Conservation (phyloP, 1,140 invertebrate species). For the Musca domestica region DNA sequence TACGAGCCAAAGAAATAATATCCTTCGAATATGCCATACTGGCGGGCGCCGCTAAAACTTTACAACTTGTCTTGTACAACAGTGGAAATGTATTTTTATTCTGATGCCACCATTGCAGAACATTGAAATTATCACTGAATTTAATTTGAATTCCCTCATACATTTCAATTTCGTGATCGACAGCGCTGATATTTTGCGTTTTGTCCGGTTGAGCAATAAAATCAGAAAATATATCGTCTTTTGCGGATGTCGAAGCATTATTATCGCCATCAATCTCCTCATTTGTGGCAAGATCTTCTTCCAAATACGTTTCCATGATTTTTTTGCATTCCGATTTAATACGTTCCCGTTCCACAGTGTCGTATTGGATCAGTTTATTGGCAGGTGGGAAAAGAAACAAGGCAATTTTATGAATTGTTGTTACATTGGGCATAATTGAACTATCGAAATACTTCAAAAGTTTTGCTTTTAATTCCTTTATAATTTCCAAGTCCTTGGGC, state of each 20-base stretch:
- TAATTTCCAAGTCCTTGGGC: background rate
- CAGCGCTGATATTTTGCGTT: background rate
- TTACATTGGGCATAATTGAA: background rate
- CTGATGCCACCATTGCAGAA: slow-evolving; percentile 21
- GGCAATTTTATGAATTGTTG: slow-evolving; percentile 3
- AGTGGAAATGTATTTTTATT: slow-evolving; percentile 9
- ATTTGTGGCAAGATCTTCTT: background rate
- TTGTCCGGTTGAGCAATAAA: background rate
- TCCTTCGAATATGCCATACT: background rate
- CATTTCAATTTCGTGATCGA: background rate
- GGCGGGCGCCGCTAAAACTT: slow-evolving; percentile 9
- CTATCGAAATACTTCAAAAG: background rate
- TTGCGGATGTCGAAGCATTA: too few species aligned
- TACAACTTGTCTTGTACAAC: slow-evolving; percentile 19
- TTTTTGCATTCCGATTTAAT: slow-evolving; percentile 1
- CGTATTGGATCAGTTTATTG: slow-evolving; percentile 16
- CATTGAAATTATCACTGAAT: slow-evolving; percentile 12
- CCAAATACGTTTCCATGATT: slow-evolving; percentile 5
- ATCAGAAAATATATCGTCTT: background rate
- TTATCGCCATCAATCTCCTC: background rate
- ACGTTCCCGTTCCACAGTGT: background rate
- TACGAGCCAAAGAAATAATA: background rate
- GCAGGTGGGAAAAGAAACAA: slow-evolving; percentile 17
- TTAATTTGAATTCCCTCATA: background rate
- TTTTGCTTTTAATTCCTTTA: slow-evolving; percentile 10